Evolutionary conservation across 37 sponge, comb jelly and placozoan genomes (phyloP), one percentile per base, ranked within the genome.

Genomic region (Spongilla lacustris): DNA sequence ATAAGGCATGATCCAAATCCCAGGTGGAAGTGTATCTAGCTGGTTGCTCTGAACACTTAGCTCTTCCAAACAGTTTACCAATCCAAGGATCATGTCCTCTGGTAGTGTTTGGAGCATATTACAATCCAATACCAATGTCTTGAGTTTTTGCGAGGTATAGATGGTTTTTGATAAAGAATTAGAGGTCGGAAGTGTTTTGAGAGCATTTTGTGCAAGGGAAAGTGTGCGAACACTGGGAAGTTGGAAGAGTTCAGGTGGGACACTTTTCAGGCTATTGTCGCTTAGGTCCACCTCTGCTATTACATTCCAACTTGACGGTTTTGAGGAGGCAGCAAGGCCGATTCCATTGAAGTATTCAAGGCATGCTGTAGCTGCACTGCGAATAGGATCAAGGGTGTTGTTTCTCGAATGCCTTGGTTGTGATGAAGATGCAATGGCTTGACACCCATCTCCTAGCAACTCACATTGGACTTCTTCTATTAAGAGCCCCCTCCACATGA

Each of bases 161-260:
- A 91, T 17, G 6, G 77, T 68, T 0, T 67, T 27, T 31, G 22
- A 32, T 3, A 69, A 36, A 67, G 75, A 28, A 12, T 41, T 36
- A 8, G 82, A 82, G 21, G 82, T 58, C 19, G 94, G 94, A 19
- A 93, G 90, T 17, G 34, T 12, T 0, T 17, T 9, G 25, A 93
- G 74, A 2, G 66, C 28, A 71, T 93, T 93, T 71, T 93, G 78
- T 14, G 83, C 70, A 17, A 93, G 84, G 21, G 74, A 66, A 24
- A 93, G 94, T 4, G 19, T 49, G 3, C 49, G 73, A 2, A 89
- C 41, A 21, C 58, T 67, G 14, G 72, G 80, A 48, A 86, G 69
- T 68, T 85, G 90, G 30, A 93, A 93, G 25, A 93, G 68, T 31
- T 93, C 91, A 17, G 66, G 38, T 10, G 91, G 91, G 37, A 93